Evolutionary conservation across 2,888 invertebrate species (phyloP), one percentile per base, ranked within the genome.

Genomic region (Halocaridina rubra): DNA sequence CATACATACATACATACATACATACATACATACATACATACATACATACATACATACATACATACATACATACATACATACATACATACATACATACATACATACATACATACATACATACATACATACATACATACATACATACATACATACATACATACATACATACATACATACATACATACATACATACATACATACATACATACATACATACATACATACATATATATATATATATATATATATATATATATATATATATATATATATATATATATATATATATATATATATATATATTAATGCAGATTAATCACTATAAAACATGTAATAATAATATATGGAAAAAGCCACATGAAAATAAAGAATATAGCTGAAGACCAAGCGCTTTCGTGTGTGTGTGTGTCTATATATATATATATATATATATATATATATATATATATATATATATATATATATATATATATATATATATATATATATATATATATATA

Each of bases 181-280:
- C 22, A 64, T 64, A 64, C 22, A 64, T 64, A 64, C 22, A 64
- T 64, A 64, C 22, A 64, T 64, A 22, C 22, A 64, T 3, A 64
- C 22, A 64, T 64, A 64, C 1, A 64, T 64, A 64, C 3, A 64
- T 64, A 64, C 22, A 64, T 64, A 4, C 22, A 64, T 64, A 64
- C 22, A 64, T 64, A 64, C 22, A 64, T 64, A 64, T 64, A 64
- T 64, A 64, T 64, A 64, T 64, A 64, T 64, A 64, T 64, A 64
- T 64, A 22, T 64, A 64, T 64, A 64, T 64, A 64, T 64, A 64
- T 64, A 64, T 64, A 64, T 64, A 64, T 64, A 4, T 64, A 4
- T 64, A 4, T 64, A 4, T 64, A 4, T 64, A 4, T 64, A 4
- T 64, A 4, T 64, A 4, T 64, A 61, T 61, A 61, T 19, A 61